Conservation (phyloP, 1,140 invertebrate genomes). For the Papilio polytes region DNA sequence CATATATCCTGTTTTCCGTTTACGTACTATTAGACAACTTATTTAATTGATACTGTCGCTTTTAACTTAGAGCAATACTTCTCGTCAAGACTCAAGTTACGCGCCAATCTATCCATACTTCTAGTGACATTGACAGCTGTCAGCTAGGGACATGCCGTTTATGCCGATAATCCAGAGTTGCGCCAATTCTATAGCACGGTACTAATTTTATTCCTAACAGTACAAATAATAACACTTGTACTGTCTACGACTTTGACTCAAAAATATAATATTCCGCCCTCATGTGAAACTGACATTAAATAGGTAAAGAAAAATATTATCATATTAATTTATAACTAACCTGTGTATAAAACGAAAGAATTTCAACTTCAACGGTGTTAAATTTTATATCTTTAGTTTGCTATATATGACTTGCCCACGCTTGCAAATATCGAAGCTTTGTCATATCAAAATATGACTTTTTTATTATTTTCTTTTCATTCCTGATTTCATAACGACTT, state of each 20-base stretch:
- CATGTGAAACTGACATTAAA: neutral
- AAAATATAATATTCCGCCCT: neutral
- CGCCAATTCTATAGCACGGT: too few relatives aligned
- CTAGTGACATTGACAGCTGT: too few relatives aligned
- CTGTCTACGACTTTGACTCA: neutral
- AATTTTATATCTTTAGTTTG: neutral
- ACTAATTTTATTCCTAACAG: too few relatives aligned
- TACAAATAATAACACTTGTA: neutral
- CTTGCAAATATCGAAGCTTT: neutral
- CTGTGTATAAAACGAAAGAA: neutral
- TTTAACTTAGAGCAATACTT: too few relatives aligned
- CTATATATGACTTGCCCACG: neutral
- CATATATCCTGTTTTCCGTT: too few relatives aligned
- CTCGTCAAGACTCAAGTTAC: too few relatives aligned
- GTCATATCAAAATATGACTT: neutral
- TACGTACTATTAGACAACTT: too few relatives aligned
- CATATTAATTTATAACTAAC: constrained; percentile 6
- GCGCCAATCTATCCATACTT: too few relatives aligned
- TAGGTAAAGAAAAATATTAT: constrained; percentile 11
- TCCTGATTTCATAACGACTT: constrained; percentile 11
- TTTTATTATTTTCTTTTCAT: too few relatives aligned
- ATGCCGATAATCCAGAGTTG: too few relatives aligned
- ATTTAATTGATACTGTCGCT: too few relatives aligned
- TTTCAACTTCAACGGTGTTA: neutral
- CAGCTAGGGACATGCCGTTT: too few relatives aligned